phyloP scores from a whole-genome alignment of 1,140 invertebrate genomes.

The Sminthurides bifidus region DNA sequence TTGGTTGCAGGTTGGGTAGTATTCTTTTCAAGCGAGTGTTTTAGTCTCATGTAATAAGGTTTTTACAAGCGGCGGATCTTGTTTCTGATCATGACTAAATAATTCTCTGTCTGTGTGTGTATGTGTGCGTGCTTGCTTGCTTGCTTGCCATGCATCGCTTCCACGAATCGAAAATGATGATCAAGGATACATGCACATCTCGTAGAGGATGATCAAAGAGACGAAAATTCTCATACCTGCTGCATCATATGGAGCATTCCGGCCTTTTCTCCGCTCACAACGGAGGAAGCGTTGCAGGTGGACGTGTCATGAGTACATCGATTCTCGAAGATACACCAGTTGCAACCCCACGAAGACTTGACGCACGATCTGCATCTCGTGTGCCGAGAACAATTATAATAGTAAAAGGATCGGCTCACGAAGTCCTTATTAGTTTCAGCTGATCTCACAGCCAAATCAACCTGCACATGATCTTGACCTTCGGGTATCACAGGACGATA shows the following conservation, averaged over 20 bases:
- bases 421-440: constrained; percentile 92
- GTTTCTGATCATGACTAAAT: too few relatives aligned
- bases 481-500: constrained; percentile 65
- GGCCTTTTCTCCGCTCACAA: constrained; percentile 71
- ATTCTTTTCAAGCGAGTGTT: too few relatives aligned
- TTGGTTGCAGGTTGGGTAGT: too few relatives aligned
- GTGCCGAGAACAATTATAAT: constrained; percentile 85
- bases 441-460: constrained; percentile 81
- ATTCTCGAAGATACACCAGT: constrained; percentile 94
- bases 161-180: too few relatives aligned
- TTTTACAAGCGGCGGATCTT: too few relatives aligned
- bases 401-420: constrained; percentile 82
- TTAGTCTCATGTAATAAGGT: too few relatives aligned
- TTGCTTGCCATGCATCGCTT: too few relatives aligned
- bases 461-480: constrained; percentile 74
- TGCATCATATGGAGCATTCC: constrained; percentile 37
- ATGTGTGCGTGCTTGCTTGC: too few relatives aligned
- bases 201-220: too few relatives aligned
- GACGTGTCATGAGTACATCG: constrained; percentile 79
- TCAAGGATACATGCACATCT: too few relatives aligned
- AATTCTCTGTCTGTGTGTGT: too few relatives aligned
- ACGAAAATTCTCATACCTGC: constrained; percentile 29
- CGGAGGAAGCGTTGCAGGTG: constrained; percentile 56
- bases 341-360: constrained; percentile 77
- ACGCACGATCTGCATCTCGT: constrained; percentile 74